Evolutionary conservation across 2,888 invertebrate species (phyloP).

Genomic region (Sarcophaga rosellei): DNA sequence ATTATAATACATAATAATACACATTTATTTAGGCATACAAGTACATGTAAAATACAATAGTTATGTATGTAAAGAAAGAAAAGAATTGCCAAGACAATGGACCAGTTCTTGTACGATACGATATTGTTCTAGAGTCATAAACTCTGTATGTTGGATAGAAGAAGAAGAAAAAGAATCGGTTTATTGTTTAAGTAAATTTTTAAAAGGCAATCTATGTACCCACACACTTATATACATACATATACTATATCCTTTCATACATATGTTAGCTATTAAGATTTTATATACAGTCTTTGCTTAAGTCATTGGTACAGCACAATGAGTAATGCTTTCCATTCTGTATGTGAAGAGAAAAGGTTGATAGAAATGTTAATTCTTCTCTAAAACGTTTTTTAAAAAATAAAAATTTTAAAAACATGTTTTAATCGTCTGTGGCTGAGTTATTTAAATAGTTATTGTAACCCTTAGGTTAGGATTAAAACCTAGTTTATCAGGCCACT

Average conservation of each 20-base stretch:
- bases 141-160: background rate
- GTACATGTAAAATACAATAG: background rate
- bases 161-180: background rate
- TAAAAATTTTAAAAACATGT: too few relatives aligned
- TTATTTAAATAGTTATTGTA: too few relatives aligned
- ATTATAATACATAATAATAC: background rate
- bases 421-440: too few relatives aligned
- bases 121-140: background rate
- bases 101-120: background rate
- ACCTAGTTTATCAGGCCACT: too few relatives aligned
- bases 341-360: too few relatives aligned
- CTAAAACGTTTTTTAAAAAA: too few relatives aligned
- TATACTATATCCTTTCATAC: background rate
- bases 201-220: background rate
- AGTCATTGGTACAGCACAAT: background rate
- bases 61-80: background rate
- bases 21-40: background rate
- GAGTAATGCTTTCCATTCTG: too few relatives aligned
- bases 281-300: background rate
- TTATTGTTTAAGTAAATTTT: constrained; percentile 21
- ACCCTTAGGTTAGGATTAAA: too few relatives aligned
- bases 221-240: too few relatives aligned
- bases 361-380: too few relatives aligned
- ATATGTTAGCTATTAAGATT: background rate
- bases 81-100: background rate